Conservation (phyloP, 2,888 invertebrate species). For the Pyrocoelia pectoralis region DNA sequence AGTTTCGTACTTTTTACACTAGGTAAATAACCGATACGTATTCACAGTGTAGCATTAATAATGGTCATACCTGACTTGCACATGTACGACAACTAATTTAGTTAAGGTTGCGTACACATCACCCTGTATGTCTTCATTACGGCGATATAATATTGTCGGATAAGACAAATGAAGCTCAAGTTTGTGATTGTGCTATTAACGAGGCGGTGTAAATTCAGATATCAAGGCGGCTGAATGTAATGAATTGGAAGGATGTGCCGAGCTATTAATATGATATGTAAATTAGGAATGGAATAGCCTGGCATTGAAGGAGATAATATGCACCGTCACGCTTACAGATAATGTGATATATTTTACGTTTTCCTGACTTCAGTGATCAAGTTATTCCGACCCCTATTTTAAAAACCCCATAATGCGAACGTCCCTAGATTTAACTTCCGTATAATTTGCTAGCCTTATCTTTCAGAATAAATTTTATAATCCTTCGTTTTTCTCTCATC, state of each 20-base stretch:
- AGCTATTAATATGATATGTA: constrained; percentile 32
- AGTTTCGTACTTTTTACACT: no score
- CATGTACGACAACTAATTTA: not conserved
- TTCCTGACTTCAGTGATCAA: constrained; percentile 26
- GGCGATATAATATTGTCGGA: constrained; percentile 17
- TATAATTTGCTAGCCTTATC: constrained; percentile 12
- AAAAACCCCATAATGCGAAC: constrained; percentile 9
- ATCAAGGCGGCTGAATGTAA: constrained; percentile 26
- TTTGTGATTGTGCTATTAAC: constrained; percentile 25
- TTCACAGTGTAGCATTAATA: no score
- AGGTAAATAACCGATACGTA: no score
- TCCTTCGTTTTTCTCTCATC: not conserved
- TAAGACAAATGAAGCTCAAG: constrained; percentile 19
- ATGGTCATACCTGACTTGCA: not conserved
- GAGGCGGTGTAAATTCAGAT: constrained; percentile 27
- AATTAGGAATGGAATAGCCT: constrained; percentile 28
- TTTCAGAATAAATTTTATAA: not conserved
- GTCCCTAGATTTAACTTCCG: constrained; percentile 9
- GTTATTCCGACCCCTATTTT: constrained; percentile 14
- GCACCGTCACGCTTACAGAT: constrained; percentile 28
- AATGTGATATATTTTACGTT: constrained; percentile 30
- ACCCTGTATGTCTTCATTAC: constrained; percentile 16
- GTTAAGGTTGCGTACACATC: not conserved
- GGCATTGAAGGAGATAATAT: constrained; percentile 28
- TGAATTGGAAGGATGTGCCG: constrained; percentile 31